These are phyloP conservation scores for Amphipyra berbera DNA, from an alignment of 2,888 invertebrate genomes.

Conservation along the genomic window DNA sequence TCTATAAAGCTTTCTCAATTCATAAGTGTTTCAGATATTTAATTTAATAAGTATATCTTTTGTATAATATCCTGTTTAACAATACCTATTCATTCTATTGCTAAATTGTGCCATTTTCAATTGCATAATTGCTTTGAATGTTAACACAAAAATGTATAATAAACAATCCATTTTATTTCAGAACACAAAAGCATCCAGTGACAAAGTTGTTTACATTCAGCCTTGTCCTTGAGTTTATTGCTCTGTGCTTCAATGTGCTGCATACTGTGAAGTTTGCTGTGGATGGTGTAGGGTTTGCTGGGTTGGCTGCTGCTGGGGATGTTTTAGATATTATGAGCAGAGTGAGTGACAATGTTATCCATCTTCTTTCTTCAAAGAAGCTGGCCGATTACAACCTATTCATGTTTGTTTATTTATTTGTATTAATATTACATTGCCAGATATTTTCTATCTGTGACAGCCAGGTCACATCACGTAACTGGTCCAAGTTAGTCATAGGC, in stretches of 20 bases:
- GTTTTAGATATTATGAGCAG: constrained; percentile 97
- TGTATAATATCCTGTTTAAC: constrained; percentile 9
- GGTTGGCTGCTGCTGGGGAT: constrained; percentile 96
- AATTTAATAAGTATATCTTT: no score
- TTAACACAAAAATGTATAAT: constrained; percentile 3
- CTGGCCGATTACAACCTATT: no score
- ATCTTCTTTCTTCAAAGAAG: not conserved
- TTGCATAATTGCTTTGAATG: constrained; percentile 25
- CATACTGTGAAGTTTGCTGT: constrained; percentile 97
- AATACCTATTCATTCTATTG: constrained; percentile 22
- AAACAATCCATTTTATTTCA: constrained; percentile 60
- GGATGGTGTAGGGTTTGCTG: constrained; percentile 96
- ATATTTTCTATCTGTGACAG: no score
- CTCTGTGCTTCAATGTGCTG: constrained; percentile 95
- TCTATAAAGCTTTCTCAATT: constrained; percentile 30
- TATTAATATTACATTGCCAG: no score
- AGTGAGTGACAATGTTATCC: constrained; percentile 85
- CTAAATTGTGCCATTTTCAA: constrained; percentile 13
- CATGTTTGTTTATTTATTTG: no score
- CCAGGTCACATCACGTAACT: no score
- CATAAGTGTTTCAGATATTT: not conserved
- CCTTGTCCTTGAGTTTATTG: constrained; percentile 95
- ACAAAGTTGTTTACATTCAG: constrained; percentile 97
- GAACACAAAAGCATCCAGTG: constrained; percentile 96
- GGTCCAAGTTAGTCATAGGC: no score